Evolutionary conservation across 2,797 vertebrate species (phyloP).

Genomic region (Typhlichthys eigenmanni): DNA sequence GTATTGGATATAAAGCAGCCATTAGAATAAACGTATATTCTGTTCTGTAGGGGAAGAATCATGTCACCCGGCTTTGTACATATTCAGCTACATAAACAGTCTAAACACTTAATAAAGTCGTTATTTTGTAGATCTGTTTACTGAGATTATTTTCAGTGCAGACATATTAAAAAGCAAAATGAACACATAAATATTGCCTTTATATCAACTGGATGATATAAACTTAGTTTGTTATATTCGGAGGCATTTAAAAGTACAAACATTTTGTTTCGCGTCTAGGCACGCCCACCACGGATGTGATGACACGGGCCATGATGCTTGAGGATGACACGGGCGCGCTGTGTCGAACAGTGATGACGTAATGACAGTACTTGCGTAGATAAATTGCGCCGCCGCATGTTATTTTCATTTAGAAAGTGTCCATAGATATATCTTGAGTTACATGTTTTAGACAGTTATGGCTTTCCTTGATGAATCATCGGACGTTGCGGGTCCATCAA

Average conservation of each 20-base stretch:
- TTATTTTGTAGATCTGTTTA: constrained; percentile 61
- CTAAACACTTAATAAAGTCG: constrained; percentile 49
- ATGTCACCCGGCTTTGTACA: constrained; percentile 58
- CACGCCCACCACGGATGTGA: too few species aligned
- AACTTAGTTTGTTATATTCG: not conserved
- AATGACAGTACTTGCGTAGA: accelerated
- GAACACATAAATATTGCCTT: too few species aligned
- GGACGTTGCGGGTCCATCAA: constrained; percentile 28
- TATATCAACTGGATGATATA: too few species aligned
- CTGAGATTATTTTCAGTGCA: constrained; percentile 32
- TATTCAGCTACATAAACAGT: constrained; percentile 52
- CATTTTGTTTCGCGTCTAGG: too few species aligned
- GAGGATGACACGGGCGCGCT: not conserved
- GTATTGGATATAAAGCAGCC: constrained; percentile 56
- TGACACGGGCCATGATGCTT: too few species aligned
- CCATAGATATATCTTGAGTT: not conserved
- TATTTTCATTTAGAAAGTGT: constrained; percentile 24
- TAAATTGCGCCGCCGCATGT: constrained; percentile 39
- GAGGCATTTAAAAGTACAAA: not conserved
- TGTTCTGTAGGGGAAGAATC: constrained; percentile 53
- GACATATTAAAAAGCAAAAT: constrained; percentile 1
- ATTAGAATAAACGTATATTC: constrained; percentile 44
- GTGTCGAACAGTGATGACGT: constrained; percentile 57
- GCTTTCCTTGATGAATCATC: constrained; percentile 49
- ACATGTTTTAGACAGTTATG: constrained; percentile 39